Evolutionary conservation across 1,140 invertebrate species (phyloP), one percentile per base, ranked within the genome.

Genomic region (Stegodyphus mimosarum): DNA sequence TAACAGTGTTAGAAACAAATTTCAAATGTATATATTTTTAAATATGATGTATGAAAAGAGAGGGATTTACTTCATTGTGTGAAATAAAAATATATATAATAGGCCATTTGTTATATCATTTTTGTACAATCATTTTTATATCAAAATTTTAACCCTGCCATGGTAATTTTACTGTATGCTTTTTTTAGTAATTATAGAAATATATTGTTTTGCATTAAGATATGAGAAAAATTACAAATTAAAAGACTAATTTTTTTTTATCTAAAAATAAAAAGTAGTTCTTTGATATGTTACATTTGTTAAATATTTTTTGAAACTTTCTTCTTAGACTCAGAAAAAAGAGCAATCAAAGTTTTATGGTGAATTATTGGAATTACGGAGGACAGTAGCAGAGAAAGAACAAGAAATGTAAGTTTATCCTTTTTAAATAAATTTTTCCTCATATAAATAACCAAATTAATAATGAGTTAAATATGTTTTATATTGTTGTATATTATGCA

Each of bases 341-440:
- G 96, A 99, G 89, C 97, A 99, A 90, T 96, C 96, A 85, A 97
- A 98, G 92, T 99, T 99, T 91, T 99, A 99, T 92, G 97, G 97
- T 0, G 97, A 99, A 91, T 91, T 99, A 9, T 90, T 99, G 70
- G 98, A 99, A 90, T 96, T 97, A 90, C 92, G 99, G 73, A 92
- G 98, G 89, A 99, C 98, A 7, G 96, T 98, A 89, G 95, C 95
- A 13, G 98, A 99, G 90, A 99, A 99, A 89, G 96, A 98, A 90
- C 97, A 99, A 91, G 99, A 99, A 91, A 96, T 97, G 92, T 94
- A 91, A 89, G 89, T 89, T 33, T 64, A 67, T 69, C 52, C 60
- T 60, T 60, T 60, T 60, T 2, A 60, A 10, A 10, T 60, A 60
- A 15, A 6, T 67, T 67, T 17, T 67, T 67, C 9, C 17, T n/a